These are phyloP conservation scores for Meloidogyne floridensis DNA, from an alignment of 1,140 invertebrate species.

Conservation along the genomic window DNA sequence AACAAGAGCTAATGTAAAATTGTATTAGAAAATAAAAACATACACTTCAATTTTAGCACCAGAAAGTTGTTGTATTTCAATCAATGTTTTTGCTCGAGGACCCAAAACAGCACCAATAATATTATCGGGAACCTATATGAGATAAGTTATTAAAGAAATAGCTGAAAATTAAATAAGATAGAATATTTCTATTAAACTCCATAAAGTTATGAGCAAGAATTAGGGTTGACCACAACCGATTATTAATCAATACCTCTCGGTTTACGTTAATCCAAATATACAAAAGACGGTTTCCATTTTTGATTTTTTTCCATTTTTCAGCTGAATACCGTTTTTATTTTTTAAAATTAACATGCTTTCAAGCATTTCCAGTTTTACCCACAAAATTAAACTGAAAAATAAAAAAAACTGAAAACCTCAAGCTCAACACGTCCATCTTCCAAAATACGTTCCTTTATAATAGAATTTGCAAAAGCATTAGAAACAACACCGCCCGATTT, in stretches of 20 bases:
- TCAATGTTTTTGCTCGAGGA: constrained; percentile 88
- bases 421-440: constrained; percentile 47
- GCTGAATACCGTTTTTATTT: no score
- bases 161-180: no score
- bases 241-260: no score
- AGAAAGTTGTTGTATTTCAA: constrained; percentile 93
- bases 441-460: constrained; percentile 47
- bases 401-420: constrained; percentile 69
- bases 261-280: no score
- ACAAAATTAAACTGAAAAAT: background rate
- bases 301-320: no score
- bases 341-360: no score
- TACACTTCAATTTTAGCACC: constrained; percentile 92
- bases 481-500: constrained; percentile 28
- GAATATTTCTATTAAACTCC: no score
- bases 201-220: no score
- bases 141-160: background rate
- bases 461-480: constrained; percentile 47
- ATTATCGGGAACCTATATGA: constrained; percentile 72
- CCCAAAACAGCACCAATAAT: constrained; percentile 95
- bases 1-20: background rate
- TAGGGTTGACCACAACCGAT: no score
- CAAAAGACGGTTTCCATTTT: no score
- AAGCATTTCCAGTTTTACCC: no score
- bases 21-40: background rate